phyloP scores from a whole-genome alignment of 2,797 vertebrate genomes.

The Amphiprion clarkii region DNA sequence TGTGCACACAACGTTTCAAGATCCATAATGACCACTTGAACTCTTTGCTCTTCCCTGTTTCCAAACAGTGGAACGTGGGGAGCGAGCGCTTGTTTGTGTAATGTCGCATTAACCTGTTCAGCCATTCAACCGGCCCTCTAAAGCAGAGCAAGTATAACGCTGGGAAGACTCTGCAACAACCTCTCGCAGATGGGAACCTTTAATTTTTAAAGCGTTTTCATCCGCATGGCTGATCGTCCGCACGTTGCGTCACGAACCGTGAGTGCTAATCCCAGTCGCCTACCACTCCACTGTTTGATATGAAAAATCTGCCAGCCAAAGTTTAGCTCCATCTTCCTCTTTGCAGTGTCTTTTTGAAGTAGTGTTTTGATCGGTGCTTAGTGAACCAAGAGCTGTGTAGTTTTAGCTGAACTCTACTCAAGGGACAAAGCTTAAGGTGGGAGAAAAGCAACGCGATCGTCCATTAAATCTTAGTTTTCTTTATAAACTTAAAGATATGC shows the following conservation, averaged over 20 bases:
- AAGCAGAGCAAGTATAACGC: conserved; percentile 63
- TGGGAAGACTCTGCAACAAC: conserved; percentile 64
- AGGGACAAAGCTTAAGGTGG: conserved; percentile 52
- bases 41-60: conserved; percentile 72
- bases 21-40: conserved; percentile 84
- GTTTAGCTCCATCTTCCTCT: conserved; percentile 63
- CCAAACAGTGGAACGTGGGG: conserved; percentile 61
- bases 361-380: conserved; percentile 77
- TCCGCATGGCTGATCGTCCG: conserved; percentile 75
- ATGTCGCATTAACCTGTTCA: conserved; percentile 81
- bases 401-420: conserved; percentile 62
- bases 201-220: conserved; percentile 86
- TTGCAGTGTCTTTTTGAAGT: conserved; percentile 66
- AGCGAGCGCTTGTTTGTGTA: conserved; percentile 76
- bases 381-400: conserved; percentile 59
- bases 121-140: conserved; percentile 74
- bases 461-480: conserved; percentile 31
- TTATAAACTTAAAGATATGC: neutral
- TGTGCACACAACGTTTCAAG: conserved; percentile 62
- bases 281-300: conserved; percentile 45
- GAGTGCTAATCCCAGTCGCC: conserved; percentile 79
- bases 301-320: conserved; percentile 59
- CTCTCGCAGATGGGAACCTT: conserved; percentile 81
- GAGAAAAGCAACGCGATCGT: conserved; percentile 38
- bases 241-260: conserved; percentile 74